Evolutionary conservation across 2,113 vertebrate genomes (phyloP).

Genomic region (Cochlearius cochlearius): DNA sequence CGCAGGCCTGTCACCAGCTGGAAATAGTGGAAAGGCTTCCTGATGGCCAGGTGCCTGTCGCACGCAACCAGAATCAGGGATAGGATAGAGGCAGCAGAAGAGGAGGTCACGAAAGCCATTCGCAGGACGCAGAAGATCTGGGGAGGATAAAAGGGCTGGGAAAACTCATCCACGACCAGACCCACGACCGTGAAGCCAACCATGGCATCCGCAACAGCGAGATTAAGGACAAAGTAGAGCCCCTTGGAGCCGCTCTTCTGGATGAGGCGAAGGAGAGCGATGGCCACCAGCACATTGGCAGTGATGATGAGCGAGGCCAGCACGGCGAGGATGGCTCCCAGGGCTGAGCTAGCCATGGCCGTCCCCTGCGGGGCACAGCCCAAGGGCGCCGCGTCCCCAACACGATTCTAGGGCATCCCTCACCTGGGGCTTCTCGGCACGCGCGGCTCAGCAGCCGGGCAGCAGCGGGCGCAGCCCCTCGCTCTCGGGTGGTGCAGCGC

Average conservation of each 20-base stretch:
- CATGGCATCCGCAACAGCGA: conserved; percentile 83
- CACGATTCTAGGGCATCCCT: not conserved
- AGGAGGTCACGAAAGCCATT: conserved; percentile 84
- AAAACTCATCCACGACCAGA: conserved; percentile 78
- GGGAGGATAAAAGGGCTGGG: conserved; percentile 1
- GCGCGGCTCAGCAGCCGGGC: not conserved
- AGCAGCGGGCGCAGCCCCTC: not conserved
- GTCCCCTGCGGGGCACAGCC: not conserved
- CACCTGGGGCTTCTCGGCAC: not conserved
- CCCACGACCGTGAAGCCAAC: conserved; percentile 83
- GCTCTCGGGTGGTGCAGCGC: not conserved
- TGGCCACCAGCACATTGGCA: conserved; percentile 78
- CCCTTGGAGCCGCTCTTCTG: conserved; percentile 75
- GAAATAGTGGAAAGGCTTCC: conserved; percentile 83
- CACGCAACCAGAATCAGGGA: conserved; percentile 86
- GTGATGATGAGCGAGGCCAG: conserved; percentile 83
- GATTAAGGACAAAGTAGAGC: conserved; percentile 87
- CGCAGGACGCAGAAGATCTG: conserved; percentile 78
- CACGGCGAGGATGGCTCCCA: conserved; percentile 77
- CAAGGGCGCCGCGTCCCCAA: fast-evolving
- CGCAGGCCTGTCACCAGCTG: conserved; percentile 71
- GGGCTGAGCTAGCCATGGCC: not conserved
- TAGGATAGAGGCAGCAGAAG: conserved; percentile 85
- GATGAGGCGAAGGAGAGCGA: conserved; percentile 76
- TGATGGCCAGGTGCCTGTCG: conserved; percentile 90